Evolutionary conservation across 1,140 invertebrate genomes (phyloP), one percentile per base, ranked within the genome.

Genomic region (Aphidius gifuensis): DNA sequence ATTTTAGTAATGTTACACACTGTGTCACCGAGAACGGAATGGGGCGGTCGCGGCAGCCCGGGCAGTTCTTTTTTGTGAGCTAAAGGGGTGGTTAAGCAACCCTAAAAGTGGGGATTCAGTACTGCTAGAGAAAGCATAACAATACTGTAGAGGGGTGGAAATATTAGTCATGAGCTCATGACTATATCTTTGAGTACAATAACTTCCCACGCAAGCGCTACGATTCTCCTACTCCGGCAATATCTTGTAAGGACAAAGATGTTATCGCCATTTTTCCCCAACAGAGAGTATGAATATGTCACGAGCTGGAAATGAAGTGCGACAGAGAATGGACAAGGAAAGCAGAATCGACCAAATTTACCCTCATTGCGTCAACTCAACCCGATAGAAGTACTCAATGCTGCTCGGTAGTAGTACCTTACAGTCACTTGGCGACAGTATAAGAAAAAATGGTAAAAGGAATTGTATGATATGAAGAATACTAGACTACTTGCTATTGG

Each of bases 1-100:
- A 67, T 64, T 61, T 45, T 60, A 58, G 61, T 67, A 74, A 74
- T 78, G 78, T 69, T 80, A 68, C 74, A 74, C 77, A 76, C 71
- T 80, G 73, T 80, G 75, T 71, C 67, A 77, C 75, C 77, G 74
- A 80, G 78, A 80, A 80, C 78, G 77, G 78, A 81, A 81, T 80
- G 79, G 78, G 75, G 75, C 76, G 72, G 75, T 70, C 75, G 79
- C n/a, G 74, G 71, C 74, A 74, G 75, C 79, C 78, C 78, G 79
- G 78, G 79, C 79, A 80, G 79, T 79, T 77, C 73, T 76, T 73
- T 75, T 74, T 66, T 64, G 63, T 65, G 69, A 67, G 66, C 61
- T 58, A 50, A 46, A 61, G 60, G 56, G 60, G 64, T 64, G 68
- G 64, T 61, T 44, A 57, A 64, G 61, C 62, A 64, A 66, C 64